Conservation (phyloP, 2,888 invertebrate genomes). For the Blastobasis adustella region DNA sequence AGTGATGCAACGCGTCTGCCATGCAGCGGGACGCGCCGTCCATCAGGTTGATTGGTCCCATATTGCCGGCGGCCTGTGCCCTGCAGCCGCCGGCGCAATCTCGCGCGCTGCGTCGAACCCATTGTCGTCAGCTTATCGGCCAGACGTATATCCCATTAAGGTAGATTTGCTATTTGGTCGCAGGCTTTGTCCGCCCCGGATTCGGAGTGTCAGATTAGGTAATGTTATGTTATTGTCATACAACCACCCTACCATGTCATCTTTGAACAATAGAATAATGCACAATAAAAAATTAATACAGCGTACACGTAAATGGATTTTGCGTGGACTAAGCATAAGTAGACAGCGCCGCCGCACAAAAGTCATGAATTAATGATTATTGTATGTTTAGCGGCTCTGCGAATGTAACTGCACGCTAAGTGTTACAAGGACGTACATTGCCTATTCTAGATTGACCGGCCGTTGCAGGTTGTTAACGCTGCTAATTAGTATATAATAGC, state of each 20-base stretch:
- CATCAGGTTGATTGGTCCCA: conserved; percentile 59
- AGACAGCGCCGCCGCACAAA: conserved; percentile 14
- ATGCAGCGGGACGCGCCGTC: conserved; percentile 27
- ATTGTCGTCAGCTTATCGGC: conserved; percentile 23
- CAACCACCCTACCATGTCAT: no score
- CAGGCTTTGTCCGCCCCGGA: conserved; percentile 3
- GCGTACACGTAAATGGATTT: background rate
- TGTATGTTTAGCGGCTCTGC: conserved; percentile 36
- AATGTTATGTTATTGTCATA: no score
- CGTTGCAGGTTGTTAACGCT: background rate
- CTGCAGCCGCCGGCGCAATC: conserved; percentile 8
- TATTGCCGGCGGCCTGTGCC: conserved; percentile 35
- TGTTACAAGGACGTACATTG: conserved; percentile 49
- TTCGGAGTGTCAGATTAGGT: background rate
- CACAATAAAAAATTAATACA: background rate
- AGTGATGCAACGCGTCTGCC: conserved; percentile 29
- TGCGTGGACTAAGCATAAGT: background rate
- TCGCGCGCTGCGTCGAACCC: conserved; percentile 29
- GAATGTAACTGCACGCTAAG: conserved; percentile 56
- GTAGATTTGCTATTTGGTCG: conserved; percentile 8
- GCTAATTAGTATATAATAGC: no score
- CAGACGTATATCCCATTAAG: conserved; percentile 33
- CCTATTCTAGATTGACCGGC: conserved; percentile 38
- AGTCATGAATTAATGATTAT: conserved; percentile 25
- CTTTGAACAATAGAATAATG: no score